Base-by-base conservation (phyloP, 2,888 invertebrate species). In the Melolontha melolontha region DNA sequence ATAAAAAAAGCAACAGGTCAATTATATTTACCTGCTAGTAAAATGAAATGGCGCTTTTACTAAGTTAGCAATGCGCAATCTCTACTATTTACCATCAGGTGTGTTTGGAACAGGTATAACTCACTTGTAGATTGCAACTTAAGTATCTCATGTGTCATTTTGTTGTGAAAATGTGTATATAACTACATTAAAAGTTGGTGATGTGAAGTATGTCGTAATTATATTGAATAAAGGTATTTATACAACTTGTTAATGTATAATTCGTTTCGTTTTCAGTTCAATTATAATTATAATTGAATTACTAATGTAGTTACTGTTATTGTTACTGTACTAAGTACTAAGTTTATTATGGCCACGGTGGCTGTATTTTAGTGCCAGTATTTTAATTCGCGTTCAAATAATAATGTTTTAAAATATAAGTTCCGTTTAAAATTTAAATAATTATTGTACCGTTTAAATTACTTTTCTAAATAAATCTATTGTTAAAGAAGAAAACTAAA, bases 311-410 rank as follows among this genome's bases (percentile, higher is more conserved):
- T 27, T 74, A 74, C 75, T 76, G 75, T 77, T 76, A 74, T 75
- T 75, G 74, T 74, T 76, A 76, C 74, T 75, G 74, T 77, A 75
- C 72, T 71, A n/a, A n/a, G n/a, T n/a, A n/a, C n/a, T 74, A 76
- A 74, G 71, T 75, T 77, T 75, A 72, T 76, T 75, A 76, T 76
- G 78, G 80, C 80, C 80, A 80, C 79, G 74, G 78, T 79, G 80
- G 80, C 79, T 79, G 75, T 34, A 34, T 34, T 34, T 5, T 34
- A 34, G 6, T 1, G 7, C 22, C 2, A 34, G 34, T 34, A 6
- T 1, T 34, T 34, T 34, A 6, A 34, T 34, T 34, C 7, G 10
- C 7, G 2, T 34, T 34, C 6, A 34, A 34, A 6, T 6, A 6
- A 34, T 34, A 29, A 29, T 29, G 6, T 34, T 34, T 34, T 34